phyloP scores from a whole-genome alignment of 2,888 invertebrate species.

The Helleia helle region DNA sequence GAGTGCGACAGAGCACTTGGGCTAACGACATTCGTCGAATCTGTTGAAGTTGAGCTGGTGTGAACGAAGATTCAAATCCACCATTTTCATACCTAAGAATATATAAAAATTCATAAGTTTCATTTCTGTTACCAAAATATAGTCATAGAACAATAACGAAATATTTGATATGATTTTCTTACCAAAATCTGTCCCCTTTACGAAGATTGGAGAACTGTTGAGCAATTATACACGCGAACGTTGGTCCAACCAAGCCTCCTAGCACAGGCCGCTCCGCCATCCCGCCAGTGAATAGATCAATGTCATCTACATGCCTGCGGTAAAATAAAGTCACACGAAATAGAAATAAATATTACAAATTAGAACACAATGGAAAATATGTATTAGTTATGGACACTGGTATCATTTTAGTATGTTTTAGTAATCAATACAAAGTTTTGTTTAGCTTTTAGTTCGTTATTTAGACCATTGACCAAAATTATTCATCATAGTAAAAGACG shows the following conservation, averaged over 20 bases:
- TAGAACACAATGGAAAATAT: too few relatives aligned
- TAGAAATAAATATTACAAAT: too few relatives aligned
- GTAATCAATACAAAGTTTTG: too few relatives aligned
- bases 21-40: constrained; percentile 81
- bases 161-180: too few relatives aligned
- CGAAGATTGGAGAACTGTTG: constrained; percentile 87
- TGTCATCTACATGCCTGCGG: constrained; percentile 80
- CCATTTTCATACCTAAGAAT: constrained; percentile 86
- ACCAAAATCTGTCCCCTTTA: constrained; percentile 86
- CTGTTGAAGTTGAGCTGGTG: constrained; percentile 82
- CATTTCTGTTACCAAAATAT: too few relatives aligned
- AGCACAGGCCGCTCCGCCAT: constrained; percentile 86
- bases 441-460: too few relatives aligned
- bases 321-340: not conserved
- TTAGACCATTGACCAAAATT: too few relatives aligned
- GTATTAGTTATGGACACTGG: too few relatives aligned
- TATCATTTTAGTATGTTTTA: too few relatives aligned
- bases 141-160: too few relatives aligned
- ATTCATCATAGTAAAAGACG: too few relatives aligned
- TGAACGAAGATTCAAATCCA: constrained; percentile 82
- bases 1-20: constrained; percentile 80
- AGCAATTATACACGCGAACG: constrained; percentile 90
- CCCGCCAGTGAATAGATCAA: constrained; percentile 89
- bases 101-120: too few relatives aligned
- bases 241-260: constrained; percentile 88